These are phyloP conservation scores for Camponotus pennsylvanicus DNA, from an alignment of 1,140 invertebrate genomes.

Conservation along the genomic window DNA sequence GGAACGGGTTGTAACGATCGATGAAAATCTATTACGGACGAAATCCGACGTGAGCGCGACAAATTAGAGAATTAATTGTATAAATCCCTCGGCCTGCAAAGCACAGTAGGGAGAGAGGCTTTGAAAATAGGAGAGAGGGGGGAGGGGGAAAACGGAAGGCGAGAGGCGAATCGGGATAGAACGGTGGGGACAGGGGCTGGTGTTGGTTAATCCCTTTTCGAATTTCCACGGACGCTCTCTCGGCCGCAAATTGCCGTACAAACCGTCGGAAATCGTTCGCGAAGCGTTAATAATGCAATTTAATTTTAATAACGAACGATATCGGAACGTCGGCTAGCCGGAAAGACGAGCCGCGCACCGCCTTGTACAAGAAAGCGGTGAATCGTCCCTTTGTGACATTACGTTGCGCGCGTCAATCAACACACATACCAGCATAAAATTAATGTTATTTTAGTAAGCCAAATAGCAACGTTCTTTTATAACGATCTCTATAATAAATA, in stretches of 20 bases:
- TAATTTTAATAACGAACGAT: conserved; percentile 82
- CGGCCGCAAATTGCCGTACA: conserved; percentile 78
- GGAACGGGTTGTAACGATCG: conserved; percentile 66
- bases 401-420: conserved; percentile 19
- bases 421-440: conserved; percentile 24
- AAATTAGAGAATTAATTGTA: conserved; percentile 83
- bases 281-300: conserved; percentile 83
- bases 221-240: conserved; percentile 78
- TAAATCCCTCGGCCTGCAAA: conserved; percentile 78
- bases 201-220: conserved; percentile 80
- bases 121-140: conserved; percentile 35
- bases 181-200: conserved; percentile 68
- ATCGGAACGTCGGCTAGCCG: conserved; percentile 63
- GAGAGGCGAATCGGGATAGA: conserved; percentile 38
- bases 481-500: background rate
- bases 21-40: conserved; percentile 79
- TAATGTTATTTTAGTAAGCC: conserved; percentile 58
- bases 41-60: conserved; percentile 82
- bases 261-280: conserved; percentile 78
- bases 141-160: background rate
- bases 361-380: conserved; percentile 44
- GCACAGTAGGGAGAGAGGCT: conserved; percentile 44
- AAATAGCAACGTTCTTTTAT: background rate
- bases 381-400: conserved; percentile 55
- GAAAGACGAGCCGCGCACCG: conserved; percentile 68